phyloP scores from a whole-genome alignment of 2,797 vertebrate species.

The Tokudaia muenninki region DNA sequence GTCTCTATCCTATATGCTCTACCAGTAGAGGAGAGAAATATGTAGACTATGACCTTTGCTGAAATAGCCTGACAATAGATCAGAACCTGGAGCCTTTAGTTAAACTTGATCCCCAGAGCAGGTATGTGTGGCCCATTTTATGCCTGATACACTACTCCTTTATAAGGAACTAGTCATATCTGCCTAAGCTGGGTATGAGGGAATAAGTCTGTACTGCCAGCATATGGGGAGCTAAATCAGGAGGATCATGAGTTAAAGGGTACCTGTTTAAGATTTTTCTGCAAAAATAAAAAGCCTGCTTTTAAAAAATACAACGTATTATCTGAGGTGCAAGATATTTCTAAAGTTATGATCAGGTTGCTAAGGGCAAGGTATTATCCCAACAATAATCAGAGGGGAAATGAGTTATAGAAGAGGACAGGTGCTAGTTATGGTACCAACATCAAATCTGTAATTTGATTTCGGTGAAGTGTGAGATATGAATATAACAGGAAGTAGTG shows the following conservation, averaged over 20 bases:
- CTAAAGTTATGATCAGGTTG: background rate
- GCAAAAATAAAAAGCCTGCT: background rate
- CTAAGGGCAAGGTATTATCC: background rate
- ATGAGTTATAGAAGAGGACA: background rate
- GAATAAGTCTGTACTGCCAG: background rate
- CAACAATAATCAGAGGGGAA: background rate
- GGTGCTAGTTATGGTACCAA: background rate
- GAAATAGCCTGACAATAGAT: background rate
- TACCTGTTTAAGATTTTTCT: background rate
- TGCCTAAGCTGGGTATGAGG: background rate
- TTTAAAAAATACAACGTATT: background rate
- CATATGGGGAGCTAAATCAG: background rate
- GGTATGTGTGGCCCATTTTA: background rate
- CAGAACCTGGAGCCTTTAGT: background rate
- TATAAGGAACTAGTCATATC: background rate
- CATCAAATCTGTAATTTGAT: background rate
- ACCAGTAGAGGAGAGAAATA: background rate
- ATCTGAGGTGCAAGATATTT: background rate
- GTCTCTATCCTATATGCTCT: accelerated
- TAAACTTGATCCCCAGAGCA: background rate
- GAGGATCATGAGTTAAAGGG: background rate
- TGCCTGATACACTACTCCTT: background rate
- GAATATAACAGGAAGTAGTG: conserved; percentile 7
- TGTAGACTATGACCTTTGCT: background rate
- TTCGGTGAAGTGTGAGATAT: background rate